A percentile compares a stretch with the other conserved stretches of the same genome.
Conservation (phyloP, 2,113 vertebrate genomes). For the Centropus unirufus region DNA sequence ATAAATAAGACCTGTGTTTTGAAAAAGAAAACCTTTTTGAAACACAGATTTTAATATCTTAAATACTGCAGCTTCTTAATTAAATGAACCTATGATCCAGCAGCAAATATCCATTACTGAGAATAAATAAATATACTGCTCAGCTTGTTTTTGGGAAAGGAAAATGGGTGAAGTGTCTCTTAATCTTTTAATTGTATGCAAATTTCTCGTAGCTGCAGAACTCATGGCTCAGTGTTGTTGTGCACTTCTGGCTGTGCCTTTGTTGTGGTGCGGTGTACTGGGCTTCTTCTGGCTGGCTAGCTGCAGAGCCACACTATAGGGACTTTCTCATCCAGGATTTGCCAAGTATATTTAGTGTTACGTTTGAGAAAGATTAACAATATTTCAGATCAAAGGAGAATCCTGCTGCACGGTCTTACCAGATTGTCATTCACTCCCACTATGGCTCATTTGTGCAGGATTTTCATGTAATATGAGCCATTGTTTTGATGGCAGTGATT, state of each 20-base stretch:
- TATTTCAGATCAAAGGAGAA: slow-evolving; percentile 88
- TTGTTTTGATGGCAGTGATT: slow-evolving; percentile 84
- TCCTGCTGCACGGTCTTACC: slow-evolving; percentile 84
- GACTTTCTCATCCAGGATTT: slow-evolving; percentile 76
- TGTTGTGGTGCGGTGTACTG: slow-evolving; percentile 36
- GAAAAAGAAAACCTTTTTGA: slow-evolving; percentile 32
- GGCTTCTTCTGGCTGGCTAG: slow-evolving; percentile 46
- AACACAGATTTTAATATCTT: slow-evolving; percentile 59
- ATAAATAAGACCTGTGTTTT: slow-evolving; percentile 61
- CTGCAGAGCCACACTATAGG: slow-evolving; percentile 22
- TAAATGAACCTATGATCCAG: slow-evolving; percentile 58
- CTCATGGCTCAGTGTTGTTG: neutral
- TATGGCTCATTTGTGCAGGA: slow-evolving; percentile 86
- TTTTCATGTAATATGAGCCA: slow-evolving; percentile 88
- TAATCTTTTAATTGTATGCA: neutral
- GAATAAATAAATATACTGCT: slow-evolving; percentile 69
- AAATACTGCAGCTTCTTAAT: slow-evolving; percentile 59
- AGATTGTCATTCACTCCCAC: slow-evolving; percentile 86
- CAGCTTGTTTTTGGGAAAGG: neutral
- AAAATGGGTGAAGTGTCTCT: neutral
- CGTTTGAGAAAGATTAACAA: slow-evolving; percentile 83
- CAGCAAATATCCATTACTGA: slow-evolving; percentile 62
- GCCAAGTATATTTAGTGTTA: slow-evolving; percentile 73
- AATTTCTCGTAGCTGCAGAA: slow-evolving; percentile 29
- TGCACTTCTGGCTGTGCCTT: neutral